These are phyloP conservation scores for Podilymbus podiceps DNA, from an alignment of 2,113 vertebrate genomes.

Conservation along the genomic window DNA sequence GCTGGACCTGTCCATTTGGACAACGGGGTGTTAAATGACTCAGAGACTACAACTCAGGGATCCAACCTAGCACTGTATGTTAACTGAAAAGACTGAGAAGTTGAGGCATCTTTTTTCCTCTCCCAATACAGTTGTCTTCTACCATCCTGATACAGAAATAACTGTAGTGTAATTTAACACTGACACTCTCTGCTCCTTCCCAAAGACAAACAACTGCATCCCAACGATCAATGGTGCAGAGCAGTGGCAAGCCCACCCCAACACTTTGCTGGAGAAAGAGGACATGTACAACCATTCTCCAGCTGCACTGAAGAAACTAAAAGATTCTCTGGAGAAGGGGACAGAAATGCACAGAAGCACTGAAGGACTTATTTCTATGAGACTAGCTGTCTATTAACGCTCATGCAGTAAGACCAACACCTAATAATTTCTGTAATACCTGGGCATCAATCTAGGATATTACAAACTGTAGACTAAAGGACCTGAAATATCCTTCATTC, in stretches of 20 bases:
- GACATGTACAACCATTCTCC: rapidly evolving
- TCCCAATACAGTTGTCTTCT: not conserved
- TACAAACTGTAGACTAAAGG: not conserved
- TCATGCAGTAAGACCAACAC: not conserved
- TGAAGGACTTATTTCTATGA: not conserved
- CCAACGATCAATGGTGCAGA: not conserved
- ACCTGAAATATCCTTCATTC: not conserved
- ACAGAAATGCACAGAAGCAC: not conserved
- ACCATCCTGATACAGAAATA: not conserved
- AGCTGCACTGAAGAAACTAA: not conserved
- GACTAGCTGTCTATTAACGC: too few species aligned
- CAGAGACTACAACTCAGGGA: not conserved
- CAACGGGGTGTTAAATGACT: not conserved
- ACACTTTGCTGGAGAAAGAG: not conserved
- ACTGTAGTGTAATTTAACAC: not conserved
- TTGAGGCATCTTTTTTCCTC: not conserved
- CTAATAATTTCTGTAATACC: not conserved
- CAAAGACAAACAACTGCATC: not conserved
- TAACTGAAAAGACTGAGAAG: not conserved
- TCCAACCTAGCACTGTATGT: not conserved
- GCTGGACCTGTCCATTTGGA: not conserved
- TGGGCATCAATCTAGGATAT: not conserved
- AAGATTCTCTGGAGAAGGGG: not conserved
- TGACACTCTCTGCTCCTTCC: not conserved
- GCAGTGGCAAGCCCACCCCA: not conserved